These are phyloP conservation scores for Percopsis omiscomaycus DNA, from an alignment of 2,797 vertebrate genomes.

Conservation along the genomic window DNA sequence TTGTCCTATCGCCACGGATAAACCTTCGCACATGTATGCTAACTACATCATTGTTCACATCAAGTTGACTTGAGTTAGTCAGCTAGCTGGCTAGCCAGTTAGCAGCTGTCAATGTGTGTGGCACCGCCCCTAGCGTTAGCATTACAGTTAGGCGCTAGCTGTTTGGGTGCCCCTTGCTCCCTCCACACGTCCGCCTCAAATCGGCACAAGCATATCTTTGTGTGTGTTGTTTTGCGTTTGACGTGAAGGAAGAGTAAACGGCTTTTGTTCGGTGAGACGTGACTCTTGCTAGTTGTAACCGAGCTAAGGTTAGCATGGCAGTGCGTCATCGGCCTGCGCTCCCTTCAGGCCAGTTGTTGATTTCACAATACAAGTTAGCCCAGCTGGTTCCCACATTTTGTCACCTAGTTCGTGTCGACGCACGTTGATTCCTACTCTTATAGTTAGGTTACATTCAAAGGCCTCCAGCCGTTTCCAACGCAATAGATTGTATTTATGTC, in stretches of 20 bases:
- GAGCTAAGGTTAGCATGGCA: slow-evolving; percentile 43
- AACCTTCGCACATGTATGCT: slow-evolving; percentile 2
- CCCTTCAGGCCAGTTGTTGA: slow-evolving; percentile 35
- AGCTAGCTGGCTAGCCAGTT: slow-evolving; percentile 27
- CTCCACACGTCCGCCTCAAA: too few species aligned
- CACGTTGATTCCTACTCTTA: too few species aligned
- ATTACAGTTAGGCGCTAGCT: background rate
- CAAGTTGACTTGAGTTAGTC: slow-evolving; percentile 47
- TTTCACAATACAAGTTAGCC: slow-evolving; percentile 30
- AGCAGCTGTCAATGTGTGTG: slow-evolving; percentile 50
- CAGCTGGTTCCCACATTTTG: slow-evolving; percentile 10
- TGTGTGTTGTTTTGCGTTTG: background rate
- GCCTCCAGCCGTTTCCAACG: background rate
- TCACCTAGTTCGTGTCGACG: background rate
- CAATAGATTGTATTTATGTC: background rate
- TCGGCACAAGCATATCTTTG: background rate
- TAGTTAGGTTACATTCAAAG: too few species aligned
- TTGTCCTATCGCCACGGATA: background rate
- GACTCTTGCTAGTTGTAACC: slow-evolving; percentile 8
- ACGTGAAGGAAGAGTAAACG: too few species aligned
- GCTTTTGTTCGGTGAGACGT: background rate
- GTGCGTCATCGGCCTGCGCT: slow-evolving; percentile 69
- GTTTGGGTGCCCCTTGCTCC: background rate
- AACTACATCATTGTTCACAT: slow-evolving; percentile 40
- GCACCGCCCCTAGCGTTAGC: slow-evolving; percentile 47